Percentiles rank a stretch among this genome's conserved stretches.
These are phyloP conservation scores for Ephestia elutella DNA, from an alignment of 1,140 invertebrate species.

Conservation along the genomic window DNA sequence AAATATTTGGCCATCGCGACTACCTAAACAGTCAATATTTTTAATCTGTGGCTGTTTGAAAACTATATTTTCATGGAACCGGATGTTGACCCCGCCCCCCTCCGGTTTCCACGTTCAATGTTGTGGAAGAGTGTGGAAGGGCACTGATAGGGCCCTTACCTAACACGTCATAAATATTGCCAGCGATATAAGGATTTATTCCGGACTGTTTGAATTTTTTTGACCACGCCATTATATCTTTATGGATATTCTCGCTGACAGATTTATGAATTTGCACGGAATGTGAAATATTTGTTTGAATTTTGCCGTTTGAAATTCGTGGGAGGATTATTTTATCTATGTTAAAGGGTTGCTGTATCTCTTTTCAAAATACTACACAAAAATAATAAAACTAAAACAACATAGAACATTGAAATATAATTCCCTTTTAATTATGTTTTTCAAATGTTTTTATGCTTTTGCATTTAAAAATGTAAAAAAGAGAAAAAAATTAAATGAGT, in stretches of 20 bases:
- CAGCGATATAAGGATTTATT: conserved; percentile 18
- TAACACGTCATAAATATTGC: conserved; percentile 21
- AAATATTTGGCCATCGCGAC: not conserved
- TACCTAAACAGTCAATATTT: not conserved
- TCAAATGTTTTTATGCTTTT: too few species aligned
- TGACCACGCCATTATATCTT: conserved; percentile 9
- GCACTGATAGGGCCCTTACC: conserved; percentile 13
- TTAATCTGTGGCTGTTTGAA: conserved; percentile 4
- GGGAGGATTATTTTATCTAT: too few species aligned
- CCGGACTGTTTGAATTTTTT: conserved; percentile 13
- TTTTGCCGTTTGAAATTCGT: not conserved
- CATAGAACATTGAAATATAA: too few species aligned
- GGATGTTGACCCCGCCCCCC: conserved; percentile 3
- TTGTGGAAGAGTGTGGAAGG: conserved; percentile 17
- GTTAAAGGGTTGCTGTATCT: too few species aligned
- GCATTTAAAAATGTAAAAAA: too few species aligned
- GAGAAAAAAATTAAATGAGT: too few species aligned
- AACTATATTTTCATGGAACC: conserved; percentile 6
- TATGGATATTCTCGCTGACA: not conserved
- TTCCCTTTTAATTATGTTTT: too few species aligned
- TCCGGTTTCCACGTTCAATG: conserved; percentile 13
- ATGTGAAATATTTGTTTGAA: conserved; percentile 8
- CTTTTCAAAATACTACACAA: too few species aligned
- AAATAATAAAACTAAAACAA: too few species aligned
- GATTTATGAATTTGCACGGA: conserved; percentile 5